A percentile compares a stretch with the other conserved stretches of the same genome.
phyloP scores from a whole-genome alignment of 1,140 invertebrate species.

The Brachionus rubens region DNA sequence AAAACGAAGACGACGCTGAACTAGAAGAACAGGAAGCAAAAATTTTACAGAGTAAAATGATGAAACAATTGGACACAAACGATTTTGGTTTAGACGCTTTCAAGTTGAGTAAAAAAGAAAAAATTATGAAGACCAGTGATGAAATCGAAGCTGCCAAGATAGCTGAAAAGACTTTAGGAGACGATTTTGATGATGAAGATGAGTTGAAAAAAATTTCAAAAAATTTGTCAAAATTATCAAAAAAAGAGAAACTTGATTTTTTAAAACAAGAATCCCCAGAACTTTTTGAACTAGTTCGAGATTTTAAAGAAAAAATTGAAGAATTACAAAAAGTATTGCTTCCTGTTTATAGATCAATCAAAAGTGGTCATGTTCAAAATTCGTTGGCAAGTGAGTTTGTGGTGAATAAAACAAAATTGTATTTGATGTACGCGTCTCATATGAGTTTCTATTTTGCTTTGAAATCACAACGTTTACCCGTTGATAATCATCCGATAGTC shows the following conservation, averaged over 20 bases:
- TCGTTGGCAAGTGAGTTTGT: conserved; percentile 22
- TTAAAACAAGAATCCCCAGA: conserved; percentile 80
- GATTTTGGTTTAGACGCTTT: conserved; percentile 74
- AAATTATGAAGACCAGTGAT: conserved; percentile 46
- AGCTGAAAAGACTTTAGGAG: conserved; percentile 47
- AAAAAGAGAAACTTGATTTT: conserved; percentile 70
- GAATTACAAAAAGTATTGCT: conserved; percentile 67
- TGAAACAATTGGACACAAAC: conserved; percentile 73
- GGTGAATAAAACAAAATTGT: conserved; percentile 47
- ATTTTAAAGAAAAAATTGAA: conserved; percentile 69
- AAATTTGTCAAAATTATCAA: conserved; percentile 72
- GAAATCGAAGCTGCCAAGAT: conserved; percentile 21
- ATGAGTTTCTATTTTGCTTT: conserved; percentile 79
- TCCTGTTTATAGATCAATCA: conserved; percentile 68
- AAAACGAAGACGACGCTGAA: conserved; percentile 73
- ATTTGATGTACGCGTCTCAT: conserved; percentile 74
- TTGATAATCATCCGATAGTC: conserved; percentile 78
- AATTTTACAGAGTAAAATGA: conserved; percentile 73
- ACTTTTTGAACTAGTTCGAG: conserved; percentile 70
- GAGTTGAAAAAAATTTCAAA: conserved; percentile 65
- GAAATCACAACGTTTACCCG: conserved; percentile 68
- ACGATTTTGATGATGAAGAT: conserved; percentile 58
- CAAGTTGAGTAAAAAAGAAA: conserved; percentile 48
- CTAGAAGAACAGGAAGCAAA: conserved; percentile 80
- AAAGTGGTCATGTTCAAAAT: conserved; percentile 62